These are phyloP conservation scores for Scaptomyza cyrtandrae DNA, from an alignment of 2,888 invertebrate species.

Conservation along the genomic window DNA sequence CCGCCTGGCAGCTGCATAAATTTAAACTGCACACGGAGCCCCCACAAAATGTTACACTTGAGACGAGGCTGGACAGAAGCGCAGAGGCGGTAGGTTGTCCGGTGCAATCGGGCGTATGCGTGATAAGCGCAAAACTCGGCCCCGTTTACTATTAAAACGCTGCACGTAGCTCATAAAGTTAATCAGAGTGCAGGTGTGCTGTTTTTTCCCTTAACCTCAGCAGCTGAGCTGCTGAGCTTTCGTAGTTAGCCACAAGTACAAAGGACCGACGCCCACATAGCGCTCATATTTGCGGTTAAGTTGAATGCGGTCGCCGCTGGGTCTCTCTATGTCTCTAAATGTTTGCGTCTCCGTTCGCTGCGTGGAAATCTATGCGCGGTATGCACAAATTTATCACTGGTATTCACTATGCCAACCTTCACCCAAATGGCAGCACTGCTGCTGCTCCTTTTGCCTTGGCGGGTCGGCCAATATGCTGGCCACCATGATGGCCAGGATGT, in stretches of 20 bases:
- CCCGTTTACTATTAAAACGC: slow-evolving; percentile 66
- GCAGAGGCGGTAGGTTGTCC: neutral
- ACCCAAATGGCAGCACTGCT: slow-evolving; percentile 70
- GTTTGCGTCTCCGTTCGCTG: slow-evolving; percentile 40
- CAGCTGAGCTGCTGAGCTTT: slow-evolving; percentile 29
- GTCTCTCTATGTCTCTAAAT: neutral
- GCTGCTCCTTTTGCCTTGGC: slow-evolving; percentile 1
- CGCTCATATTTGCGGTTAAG: slow-evolving; percentile 69
- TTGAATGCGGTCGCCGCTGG: slow-evolving; percentile 50
- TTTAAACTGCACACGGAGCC: slow-evolving; percentile 59
- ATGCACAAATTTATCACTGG: slow-evolving; percentile 79
- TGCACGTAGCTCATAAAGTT: slow-evolving; percentile 78
- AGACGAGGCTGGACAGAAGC: slow-evolving; percentile 53
- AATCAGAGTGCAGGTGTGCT: slow-evolving; percentile 62
- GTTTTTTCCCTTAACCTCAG: slow-evolving; percentile 34
- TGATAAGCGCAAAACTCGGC: slow-evolving; percentile 64
- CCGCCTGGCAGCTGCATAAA: slow-evolving; percentile 69
- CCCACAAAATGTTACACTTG: slow-evolving; percentile 73
- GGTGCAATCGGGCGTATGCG: slow-evolving; percentile 65
- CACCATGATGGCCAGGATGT: slow-evolving; percentile 61
- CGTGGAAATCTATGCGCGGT: slow-evolving; percentile 77
- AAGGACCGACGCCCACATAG: slow-evolving; percentile 57
- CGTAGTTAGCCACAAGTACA: slow-evolving; percentile 59
- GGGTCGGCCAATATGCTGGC: slow-evolving; percentile 68
- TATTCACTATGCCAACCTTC: slow-evolving; percentile 75